Evolutionary conservation across 2,797 vertebrate genomes (phyloP).

Genomic region (Pipistrellus pygmaeus): DNA sequence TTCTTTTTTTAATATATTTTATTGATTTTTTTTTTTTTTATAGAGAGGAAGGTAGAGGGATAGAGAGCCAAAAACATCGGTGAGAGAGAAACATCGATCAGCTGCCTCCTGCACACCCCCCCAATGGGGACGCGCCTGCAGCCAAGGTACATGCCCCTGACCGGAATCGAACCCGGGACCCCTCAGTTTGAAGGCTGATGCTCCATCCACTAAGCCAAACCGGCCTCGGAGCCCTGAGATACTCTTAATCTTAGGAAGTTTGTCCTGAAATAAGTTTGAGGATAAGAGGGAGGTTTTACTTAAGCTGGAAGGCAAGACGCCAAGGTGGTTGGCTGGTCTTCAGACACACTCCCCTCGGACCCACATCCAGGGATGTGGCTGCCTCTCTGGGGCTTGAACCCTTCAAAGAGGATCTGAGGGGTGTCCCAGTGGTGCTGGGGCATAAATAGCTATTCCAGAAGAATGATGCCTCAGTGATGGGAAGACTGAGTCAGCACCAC

Average conservation of each 20-base stretch:
- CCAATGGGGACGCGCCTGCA: no score
- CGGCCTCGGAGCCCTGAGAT: not conserved
- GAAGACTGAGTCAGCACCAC: constrained; percentile 52
- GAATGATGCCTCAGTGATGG: constrained; percentile 53
- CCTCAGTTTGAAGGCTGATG: no score
- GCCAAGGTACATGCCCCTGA: no score
- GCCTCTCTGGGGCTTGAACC: not conserved
- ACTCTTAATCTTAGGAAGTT: not conserved
- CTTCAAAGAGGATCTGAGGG: constrained; percentile 49
- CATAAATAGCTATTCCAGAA: constrained; percentile 70
- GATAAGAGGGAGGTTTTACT: not conserved
- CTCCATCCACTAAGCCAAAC: no score
- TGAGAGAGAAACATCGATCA: no score
- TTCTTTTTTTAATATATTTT: no score
- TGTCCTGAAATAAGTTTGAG: not conserved
- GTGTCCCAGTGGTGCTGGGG: constrained; percentile 54
- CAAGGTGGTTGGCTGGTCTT: not conserved
- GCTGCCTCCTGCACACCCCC: no score
- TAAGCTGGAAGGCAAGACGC: not conserved
- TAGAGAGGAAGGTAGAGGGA: no score
- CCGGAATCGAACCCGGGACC: no score
- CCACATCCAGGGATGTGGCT: not conserved
- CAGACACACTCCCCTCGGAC: not conserved
- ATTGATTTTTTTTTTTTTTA: no score
- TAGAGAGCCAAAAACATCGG: no score